phyloP scores from a whole-genome alignment of 2,888 invertebrate genomes.

The Biston betularia region DNA sequence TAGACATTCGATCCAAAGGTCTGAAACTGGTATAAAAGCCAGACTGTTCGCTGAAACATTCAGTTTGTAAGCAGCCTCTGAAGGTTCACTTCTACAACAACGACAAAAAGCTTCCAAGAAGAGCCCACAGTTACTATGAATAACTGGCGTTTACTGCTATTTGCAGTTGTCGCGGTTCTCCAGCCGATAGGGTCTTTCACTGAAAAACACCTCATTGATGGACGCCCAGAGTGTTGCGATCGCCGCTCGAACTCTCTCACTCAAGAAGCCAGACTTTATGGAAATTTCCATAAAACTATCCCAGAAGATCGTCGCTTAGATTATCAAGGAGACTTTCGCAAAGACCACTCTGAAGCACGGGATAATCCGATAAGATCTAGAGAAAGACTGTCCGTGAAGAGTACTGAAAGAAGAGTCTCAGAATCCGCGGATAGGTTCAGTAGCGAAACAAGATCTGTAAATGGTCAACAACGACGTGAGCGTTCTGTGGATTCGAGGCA shows the following conservation, averaged over 20 bases:
- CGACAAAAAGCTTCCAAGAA: constrained; percentile 53
- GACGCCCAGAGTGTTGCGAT: constrained; percentile 70
- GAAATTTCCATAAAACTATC: constrained; percentile 25
- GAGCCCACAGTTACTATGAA: constrained; percentile 78
- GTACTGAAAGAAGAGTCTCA: constrained; percentile 27
- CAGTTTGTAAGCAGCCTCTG: constrained; percentile 74
- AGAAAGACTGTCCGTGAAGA: constrained; percentile 25
- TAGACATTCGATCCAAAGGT: constrained; percentile 66
- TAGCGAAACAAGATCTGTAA: constrained; percentile 21
- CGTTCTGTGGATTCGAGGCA: constrained; percentile 18
- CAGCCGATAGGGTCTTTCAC: constrained; percentile 70
- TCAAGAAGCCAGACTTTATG: constrained; percentile 53
- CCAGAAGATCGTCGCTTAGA: constrained; percentile 34
- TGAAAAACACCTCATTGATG: constrained; percentile 73
- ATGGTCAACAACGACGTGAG: constrained; percentile 28
- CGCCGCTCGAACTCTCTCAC: constrained; percentile 46
- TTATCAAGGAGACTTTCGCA: constrained; percentile 43
- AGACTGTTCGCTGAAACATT: constrained; percentile 43
- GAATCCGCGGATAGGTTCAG: constrained; percentile 11
- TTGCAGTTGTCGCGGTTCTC: constrained; percentile 74
- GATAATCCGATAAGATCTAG: constrained; percentile 33
- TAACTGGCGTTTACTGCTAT: constrained; percentile 80
- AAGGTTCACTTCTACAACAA: constrained; percentile 63
- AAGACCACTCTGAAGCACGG: constrained; percentile 50
- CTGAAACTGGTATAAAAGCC: constrained; percentile 68